phyloP scores from a whole-genome alignment of 2,797 vertebrate genomes.

The Cryptoprocta ferox region DNA sequence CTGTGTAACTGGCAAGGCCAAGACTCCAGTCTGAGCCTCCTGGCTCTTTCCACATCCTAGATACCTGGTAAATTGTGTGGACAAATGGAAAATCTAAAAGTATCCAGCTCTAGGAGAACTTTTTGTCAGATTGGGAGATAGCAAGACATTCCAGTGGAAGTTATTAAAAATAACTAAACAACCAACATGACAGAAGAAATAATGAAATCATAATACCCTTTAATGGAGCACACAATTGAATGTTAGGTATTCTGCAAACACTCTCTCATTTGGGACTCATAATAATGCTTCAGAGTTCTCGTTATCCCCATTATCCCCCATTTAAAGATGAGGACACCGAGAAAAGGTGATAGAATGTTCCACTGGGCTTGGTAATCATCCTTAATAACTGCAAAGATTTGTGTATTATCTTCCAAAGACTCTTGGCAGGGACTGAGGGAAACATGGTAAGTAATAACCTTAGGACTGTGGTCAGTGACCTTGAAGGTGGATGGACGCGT shows the following conservation, averaged over 20 bases:
- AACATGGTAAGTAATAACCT: background rate
- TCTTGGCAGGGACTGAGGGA: background rate
- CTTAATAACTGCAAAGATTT: background rate
- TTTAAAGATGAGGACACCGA: background rate
- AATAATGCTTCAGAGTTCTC: background rate
- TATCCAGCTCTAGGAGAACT: background rate
- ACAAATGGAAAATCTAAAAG: background rate
- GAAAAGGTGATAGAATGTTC: background rate
- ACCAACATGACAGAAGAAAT: background rate
- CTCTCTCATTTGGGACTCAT: background rate
- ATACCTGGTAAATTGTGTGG: background rate
- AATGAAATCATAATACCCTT: slow-evolving; percentile 1
- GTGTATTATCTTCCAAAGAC: background rate
- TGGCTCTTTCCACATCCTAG: background rate
- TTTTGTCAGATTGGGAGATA: background rate
- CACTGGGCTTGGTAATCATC: background rate
- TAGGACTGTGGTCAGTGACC: background rate
- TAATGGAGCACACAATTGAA: background rate
- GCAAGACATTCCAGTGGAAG: background rate
- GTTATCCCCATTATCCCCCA: background rate
- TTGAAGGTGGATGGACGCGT: background rate
- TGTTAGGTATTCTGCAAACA: background rate
- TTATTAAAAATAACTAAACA: background rate
- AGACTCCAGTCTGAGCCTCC: background rate
- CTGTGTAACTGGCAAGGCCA: no score